A percentile compares a stretch with the other conserved stretches of the same genome.
Evolutionary conservation across 1,140 invertebrate species (phyloP).

Genomic region (Ceratina australensis): DNA sequence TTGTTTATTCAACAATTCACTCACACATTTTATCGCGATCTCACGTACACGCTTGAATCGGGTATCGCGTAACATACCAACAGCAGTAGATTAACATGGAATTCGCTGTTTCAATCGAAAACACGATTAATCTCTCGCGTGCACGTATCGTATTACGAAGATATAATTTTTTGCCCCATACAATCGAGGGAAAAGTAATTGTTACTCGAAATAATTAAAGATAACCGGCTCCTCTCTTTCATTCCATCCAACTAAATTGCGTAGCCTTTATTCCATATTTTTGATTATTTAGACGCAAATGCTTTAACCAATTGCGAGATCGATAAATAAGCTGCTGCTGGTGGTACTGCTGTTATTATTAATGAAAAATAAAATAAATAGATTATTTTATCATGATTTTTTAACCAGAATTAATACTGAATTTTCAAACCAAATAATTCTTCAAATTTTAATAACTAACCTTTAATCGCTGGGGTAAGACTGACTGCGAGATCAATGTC

Average conservation of each 20-base stretch:
- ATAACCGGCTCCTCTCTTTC: neutral
- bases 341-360: too few species aligned
- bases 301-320: neutral
- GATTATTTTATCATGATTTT: too few species aligned
- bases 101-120: neutral
- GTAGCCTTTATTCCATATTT: neutral
- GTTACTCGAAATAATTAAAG: neutral
- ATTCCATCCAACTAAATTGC: neutral
- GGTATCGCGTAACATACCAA: neutral
- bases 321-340: too few species aligned
- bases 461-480: too few species aligned
- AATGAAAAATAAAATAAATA: too few species aligned
- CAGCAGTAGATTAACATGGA: neutral
- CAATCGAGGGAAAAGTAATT: neutral
- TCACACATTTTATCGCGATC: neutral
- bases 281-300: neutral
- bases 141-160: too few species aligned
- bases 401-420: too few species aligned
- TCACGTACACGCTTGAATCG: constrained; percentile 5
- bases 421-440: too few species aligned
- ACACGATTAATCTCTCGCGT: neutral
- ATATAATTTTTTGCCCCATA: neutral
- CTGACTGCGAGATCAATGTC: too few species aligned
- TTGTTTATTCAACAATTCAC: constrained; percentile 32
- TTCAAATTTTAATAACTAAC: too few species aligned